These are phyloP conservation scores for Epizoanthus ramosus DNA, from an alignment of 92 coral and sea anemone genomes.

Conservation along the genomic window DNA sequence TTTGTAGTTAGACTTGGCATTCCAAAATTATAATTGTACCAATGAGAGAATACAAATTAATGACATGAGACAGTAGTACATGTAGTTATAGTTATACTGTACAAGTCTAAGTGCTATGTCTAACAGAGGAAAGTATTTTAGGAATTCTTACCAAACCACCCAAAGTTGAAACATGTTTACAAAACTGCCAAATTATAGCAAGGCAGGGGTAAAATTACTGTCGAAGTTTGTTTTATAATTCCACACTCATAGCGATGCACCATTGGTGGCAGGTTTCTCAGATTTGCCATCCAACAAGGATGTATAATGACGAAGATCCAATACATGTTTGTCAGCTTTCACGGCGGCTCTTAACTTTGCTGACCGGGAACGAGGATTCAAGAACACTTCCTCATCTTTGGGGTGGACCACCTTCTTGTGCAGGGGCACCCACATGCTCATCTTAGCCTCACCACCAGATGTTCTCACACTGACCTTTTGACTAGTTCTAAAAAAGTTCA, in stretches of 20 bases:
- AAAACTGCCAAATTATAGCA: no score
- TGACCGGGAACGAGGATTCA: constrained; percentile 86
- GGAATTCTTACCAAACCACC: no score
- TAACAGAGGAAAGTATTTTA: no score
- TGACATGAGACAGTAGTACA: no score
- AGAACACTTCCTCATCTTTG: constrained; percentile 73
- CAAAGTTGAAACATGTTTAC: no score
- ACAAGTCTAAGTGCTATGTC: no score
- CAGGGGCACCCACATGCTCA: constrained; percentile 76
- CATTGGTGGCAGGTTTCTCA: constrained; percentile 51
- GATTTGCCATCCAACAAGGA: constrained; percentile 53
- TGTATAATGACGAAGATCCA: constrained; percentile 69
- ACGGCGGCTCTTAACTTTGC: constrained; percentile 85
- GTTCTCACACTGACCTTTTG: constrained; percentile 33
- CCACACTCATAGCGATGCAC: constrained; percentile 36
- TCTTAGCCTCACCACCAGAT: constrained; percentile 34
- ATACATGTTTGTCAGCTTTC: constrained; percentile 72
- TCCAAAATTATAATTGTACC: no score
- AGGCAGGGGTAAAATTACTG: no score
- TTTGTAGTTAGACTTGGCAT: no score
- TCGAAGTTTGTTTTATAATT: no score
- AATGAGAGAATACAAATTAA: no score
- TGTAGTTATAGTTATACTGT: no score
- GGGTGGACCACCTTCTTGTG: constrained; percentile 80
- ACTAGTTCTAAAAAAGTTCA: constrained; percentile 49